Conservation (phyloP, 23 tunicate species). For the Clavelina lepadiformis region DNA sequence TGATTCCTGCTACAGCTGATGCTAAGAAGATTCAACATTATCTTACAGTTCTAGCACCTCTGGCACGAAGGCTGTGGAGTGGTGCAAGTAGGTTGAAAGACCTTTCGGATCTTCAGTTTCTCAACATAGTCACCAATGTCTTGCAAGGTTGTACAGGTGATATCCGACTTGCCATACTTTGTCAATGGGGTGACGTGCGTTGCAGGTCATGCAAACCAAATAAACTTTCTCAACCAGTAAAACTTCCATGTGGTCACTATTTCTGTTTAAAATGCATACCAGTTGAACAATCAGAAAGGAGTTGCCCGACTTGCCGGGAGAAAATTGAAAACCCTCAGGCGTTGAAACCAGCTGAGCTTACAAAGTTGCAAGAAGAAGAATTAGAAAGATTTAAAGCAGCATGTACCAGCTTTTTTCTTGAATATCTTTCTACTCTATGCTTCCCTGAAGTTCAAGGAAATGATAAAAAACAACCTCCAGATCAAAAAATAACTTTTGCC, state of each 20-base stretch:
- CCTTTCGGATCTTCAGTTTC: constrained; percentile 17
- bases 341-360: constrained; percentile 19
- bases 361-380: constrained; percentile 26
- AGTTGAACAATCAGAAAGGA: constrained; percentile 2
- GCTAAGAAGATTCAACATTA: constrained; percentile 9
- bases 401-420: constrained; percentile 66
- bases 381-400: constrained; percentile 24
- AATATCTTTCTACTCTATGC: constrained; percentile 55
- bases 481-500: constrained; percentile 5
- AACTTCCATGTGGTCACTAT: constrained; percentile 47
- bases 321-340: constrained; percentile 1
- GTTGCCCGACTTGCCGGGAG: constrained; percentile 42
- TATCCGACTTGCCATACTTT: constrained; percentile 26
- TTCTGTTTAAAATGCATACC: constrained; percentile 37
- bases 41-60: constrained; percentile 30
- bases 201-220: constrained; percentile 41
- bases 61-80: constrained; percentile 21
- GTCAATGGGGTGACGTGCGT: constrained; percentile 32
- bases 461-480: constrained; percentile 1
- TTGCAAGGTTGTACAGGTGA: constrained; percentile 30
- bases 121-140: constrained; percentile 29
- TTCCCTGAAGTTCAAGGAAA: constrained; percentile 13
- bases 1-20: constrained; percentile 14
- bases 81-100: neutral
- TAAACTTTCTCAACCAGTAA: constrained; percentile 16